Evolutionary conservation across 64 coral and sea anemone species (phyloP), one percentile per base, ranked within the genome.

Genomic region (Montipora foliosa): DNA sequence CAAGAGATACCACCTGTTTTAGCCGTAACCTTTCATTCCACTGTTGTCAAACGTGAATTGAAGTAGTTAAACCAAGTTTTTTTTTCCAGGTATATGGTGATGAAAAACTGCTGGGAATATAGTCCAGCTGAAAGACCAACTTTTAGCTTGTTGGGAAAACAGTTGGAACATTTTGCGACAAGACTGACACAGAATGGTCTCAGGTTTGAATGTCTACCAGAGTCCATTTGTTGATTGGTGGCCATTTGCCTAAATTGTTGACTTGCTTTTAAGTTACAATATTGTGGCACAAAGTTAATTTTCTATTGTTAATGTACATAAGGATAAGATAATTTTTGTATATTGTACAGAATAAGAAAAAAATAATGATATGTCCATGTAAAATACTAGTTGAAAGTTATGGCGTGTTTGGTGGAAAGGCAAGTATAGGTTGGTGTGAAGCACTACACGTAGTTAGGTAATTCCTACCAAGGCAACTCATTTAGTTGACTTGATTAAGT

Each of bases 121-220:
- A 78, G 44, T 15, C 89, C 89, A 50, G 48, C 16, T 1, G 44
- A 25, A 37, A 90, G 89, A 90, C 89, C 89, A 81, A 79, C 89
- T 67, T 90, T 90, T 69, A 80, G 47, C 15, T 80, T 76, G 89
- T 80, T 90, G 46, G 45, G 47, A 17, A 86, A 86, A 64, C 82
- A 86, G 19, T 12, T 86, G 82, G 82, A 86, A 19, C 66, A 86
- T 14, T 86, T 71, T 50, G 62, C 19, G 9, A 86, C 82, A 86
- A 86, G 44, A 21, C 66, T 86, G 5, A 51, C 47, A 10, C 82
- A 72, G 19, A 86, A 86, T 86, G 66, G 82, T 11, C 6, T 72
- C 82, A 86, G 71, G 67, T 86, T 86, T 71, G 82, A 86, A 71
- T 86, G 71, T 86, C 82, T 86, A 49, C 62, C 66, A 3, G 82